Percentiles rank a stretch among this genome's conserved stretches.
Conservation (phyloP, 35 echinoderm and acorn worm genomes). For the Patiria miniata region DNA sequence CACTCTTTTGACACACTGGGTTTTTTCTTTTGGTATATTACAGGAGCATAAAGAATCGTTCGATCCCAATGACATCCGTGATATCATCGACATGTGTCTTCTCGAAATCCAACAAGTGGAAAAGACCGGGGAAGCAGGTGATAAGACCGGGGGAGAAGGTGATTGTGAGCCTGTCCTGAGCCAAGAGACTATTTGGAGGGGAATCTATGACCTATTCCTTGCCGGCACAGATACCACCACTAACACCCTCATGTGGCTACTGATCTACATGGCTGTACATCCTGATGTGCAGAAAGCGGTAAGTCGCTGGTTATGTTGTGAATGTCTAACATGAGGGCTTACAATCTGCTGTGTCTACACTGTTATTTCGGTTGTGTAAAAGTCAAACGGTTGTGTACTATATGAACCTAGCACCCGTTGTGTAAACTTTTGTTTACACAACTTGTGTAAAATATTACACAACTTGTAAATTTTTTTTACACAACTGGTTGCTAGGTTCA, state of each 20-base stretch:
- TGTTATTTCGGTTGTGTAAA: too few species aligned
- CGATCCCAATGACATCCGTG: constrained; percentile 49
- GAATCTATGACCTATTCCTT: constrained; percentile 24
- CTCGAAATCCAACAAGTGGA: not conserved
- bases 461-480: too few species aligned
- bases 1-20: not conserved
- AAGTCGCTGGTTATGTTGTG: not conserved
- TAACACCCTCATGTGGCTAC: constrained; percentile 28
- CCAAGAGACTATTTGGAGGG: not conserved
- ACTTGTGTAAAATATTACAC: too few species aligned
- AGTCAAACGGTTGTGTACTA: too few species aligned
- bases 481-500: too few species aligned
- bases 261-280: constrained; percentile 37
- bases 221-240: constrained; percentile 39
- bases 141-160: not conserved
- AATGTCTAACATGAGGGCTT: too few species aligned
- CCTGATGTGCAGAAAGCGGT: constrained; percentile 30
- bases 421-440: too few species aligned
- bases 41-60: constrained; percentile 48
- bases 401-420: too few species aligned
- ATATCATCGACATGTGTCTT: constrained; percentile 64
- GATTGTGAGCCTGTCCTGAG: not conserved
- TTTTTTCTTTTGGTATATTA: not conserved
- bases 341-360: too few species aligned
- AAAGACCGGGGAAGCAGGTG: not conserved